A percentile compares a stretch with the other conserved stretches of the same genome.
Evolutionary conservation across 2,888 invertebrate genomes (phyloP).

Genomic region (Dicranocentrus wangi): DNA sequence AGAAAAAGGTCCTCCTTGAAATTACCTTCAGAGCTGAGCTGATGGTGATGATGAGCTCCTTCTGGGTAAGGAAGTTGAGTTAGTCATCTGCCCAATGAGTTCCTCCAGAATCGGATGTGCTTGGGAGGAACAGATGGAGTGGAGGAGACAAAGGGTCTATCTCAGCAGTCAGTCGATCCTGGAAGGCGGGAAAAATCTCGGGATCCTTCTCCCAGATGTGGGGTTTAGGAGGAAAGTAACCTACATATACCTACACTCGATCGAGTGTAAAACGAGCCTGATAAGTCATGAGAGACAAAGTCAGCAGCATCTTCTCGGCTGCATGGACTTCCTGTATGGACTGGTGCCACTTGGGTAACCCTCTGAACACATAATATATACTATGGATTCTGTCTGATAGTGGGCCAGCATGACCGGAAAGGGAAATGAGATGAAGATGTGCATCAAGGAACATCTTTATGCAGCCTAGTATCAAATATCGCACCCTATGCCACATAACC

Average conservation of each 20-base stretch:
- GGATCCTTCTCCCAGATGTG: too few species aligned
- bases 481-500: neutral
- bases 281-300: too few species aligned
- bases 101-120: too few species aligned
- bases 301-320: neutral
- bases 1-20: too few species aligned
- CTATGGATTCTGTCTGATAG: too few species aligned
- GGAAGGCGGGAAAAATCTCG: slow-evolving; percentile 49
- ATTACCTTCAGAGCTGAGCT: too few species aligned
- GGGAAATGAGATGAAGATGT: slow-evolving; percentile 64
- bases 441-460: slow-evolving; percentile 13
- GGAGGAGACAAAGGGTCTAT: slow-evolving; percentile 51
- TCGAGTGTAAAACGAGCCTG: too few species aligned
- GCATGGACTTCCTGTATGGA: neutral
- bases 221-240: too few species aligned
- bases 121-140: slow-evolving; percentile 24
- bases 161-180: neutral
- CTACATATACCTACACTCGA: too few species aligned
- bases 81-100: too few species aligned
- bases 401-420: slow-evolving; percentile 42
- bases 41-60: too few species aligned
- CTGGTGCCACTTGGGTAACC: neutral
- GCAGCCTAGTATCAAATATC: slow-evolving; percentile 32
- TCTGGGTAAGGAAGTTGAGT: too few species aligned
- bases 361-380: neutral